phyloP scores from a whole-genome alignment of 2,797 vertebrate species.

The Tokudaia muenninki region DNA sequence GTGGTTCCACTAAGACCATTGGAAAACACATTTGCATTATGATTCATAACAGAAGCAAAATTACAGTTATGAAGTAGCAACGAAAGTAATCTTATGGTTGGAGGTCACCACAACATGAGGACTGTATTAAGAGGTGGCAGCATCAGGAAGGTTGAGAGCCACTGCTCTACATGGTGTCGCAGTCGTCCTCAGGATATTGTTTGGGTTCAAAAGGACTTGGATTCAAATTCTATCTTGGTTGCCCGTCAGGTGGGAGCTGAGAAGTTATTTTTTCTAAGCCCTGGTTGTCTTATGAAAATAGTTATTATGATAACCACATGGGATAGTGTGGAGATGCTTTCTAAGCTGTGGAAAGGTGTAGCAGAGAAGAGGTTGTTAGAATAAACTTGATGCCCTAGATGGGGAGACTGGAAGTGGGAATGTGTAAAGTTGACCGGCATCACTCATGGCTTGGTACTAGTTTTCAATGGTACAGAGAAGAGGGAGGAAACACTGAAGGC shows the following conservation, averaged over 20 bases:
- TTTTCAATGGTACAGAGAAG: background rate
- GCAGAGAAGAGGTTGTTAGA: background rate
- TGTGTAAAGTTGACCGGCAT: background rate
- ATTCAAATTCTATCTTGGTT: constrained; percentile 16
- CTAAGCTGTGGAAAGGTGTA: too few species aligned
- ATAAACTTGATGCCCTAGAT: background rate
- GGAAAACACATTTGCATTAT: background rate
- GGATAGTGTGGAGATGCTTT: constrained; percentile 22
- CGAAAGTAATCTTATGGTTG: background rate
- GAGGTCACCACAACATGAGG: background rate
- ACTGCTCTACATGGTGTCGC: background rate
- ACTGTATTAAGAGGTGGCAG: background rate
- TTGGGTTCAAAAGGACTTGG: background rate
- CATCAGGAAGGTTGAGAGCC: background rate
- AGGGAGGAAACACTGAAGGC: background rate
- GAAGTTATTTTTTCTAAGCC: background rate
- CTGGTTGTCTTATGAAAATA: background rate
- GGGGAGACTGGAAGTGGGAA: background rate
- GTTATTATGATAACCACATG: constrained; percentile 11
- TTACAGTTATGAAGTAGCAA: background rate
- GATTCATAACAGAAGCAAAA: background rate
- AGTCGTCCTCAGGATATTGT: background rate
- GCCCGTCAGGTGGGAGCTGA: background rate
- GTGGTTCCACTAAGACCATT: background rate
- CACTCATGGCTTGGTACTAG: background rate